These are phyloP conservation scores for Tineola bisselliella DNA, from an alignment of 2,888 invertebrate genomes.

Conservation along the genomic window DNA sequence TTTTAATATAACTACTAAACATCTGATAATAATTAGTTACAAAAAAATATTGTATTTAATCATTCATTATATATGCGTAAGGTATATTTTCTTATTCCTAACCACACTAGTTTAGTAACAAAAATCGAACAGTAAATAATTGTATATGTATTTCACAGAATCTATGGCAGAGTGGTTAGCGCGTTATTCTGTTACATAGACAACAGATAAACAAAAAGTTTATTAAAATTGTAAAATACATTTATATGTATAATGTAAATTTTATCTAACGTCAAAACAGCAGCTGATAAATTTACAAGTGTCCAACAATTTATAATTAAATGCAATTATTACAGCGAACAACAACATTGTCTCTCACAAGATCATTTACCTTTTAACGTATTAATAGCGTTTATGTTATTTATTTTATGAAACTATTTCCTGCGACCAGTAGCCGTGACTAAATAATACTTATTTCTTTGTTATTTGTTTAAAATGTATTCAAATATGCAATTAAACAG, in stretches of 20 bases:
- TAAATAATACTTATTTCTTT: not conserved
- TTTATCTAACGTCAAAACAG: not conserved
- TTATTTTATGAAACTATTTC: not conserved
- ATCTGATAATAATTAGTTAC: no score
- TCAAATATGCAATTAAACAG: not conserved
- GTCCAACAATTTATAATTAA: not conserved
- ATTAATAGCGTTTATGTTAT: not conserved
- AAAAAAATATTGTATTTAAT: no score
- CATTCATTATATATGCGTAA: no score
- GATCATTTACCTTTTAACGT: not conserved
- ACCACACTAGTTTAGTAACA: no score
- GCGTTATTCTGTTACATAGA: no score
- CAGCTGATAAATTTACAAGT: not conserved
- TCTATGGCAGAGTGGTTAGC: no score
- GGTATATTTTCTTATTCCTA: no score
- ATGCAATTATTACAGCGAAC: not conserved
- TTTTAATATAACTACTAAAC: no score
- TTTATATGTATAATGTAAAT: not conserved
- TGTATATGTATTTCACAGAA: no score
- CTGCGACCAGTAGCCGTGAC: not conserved
- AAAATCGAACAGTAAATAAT: no score
- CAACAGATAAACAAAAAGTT: no score
- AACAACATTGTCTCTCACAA: not conserved
- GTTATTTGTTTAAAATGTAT: not conserved
- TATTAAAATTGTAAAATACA: no score